These are phyloP conservation scores for Orientallactaga sibirica DNA, from an alignment of 2,797 vertebrate species.

Conservation along the genomic window DNA sequence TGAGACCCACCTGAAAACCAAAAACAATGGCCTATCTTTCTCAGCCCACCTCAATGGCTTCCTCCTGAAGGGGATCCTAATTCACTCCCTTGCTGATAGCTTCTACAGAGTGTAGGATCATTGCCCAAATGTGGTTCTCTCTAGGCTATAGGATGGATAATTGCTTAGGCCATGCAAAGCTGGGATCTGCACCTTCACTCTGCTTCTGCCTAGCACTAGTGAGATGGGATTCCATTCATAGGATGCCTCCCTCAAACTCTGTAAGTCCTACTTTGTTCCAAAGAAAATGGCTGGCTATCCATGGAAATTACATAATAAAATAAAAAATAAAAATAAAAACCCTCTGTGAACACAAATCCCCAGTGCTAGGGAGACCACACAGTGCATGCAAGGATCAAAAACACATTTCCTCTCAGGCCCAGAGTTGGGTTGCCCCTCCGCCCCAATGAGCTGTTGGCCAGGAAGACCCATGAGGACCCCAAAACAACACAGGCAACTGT, in stretches of 20 bases:
- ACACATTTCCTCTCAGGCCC: neutral
- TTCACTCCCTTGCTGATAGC: neutral
- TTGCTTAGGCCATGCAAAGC: neutral
- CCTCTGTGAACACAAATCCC: neutral
- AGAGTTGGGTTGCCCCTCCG: too few species aligned
- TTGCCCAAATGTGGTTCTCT: neutral
- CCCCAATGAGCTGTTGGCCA: too few species aligned
- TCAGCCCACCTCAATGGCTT: neutral
- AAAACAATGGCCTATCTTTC: neutral
- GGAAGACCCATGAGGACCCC: too few species aligned
- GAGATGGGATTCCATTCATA: neutral
- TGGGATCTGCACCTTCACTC: neutral
- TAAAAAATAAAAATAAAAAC: neutral
- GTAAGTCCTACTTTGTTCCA: neutral
- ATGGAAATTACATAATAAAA: too few species aligned
- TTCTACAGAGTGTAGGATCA: neutral
- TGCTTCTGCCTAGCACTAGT: neutral
- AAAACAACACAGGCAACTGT: too few species aligned
- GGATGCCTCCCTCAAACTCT: neutral
- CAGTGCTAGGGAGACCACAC: neutral
- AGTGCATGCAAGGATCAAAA: too few species aligned
- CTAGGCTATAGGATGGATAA: neutral
- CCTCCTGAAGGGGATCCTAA: neutral
- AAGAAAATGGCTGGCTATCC: neutral
- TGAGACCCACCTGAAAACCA: too few species aligned